Base-by-base conservation (phyloP, 92 coral and sea anemone genomes). In the Paragorgia papillata region DNA sequence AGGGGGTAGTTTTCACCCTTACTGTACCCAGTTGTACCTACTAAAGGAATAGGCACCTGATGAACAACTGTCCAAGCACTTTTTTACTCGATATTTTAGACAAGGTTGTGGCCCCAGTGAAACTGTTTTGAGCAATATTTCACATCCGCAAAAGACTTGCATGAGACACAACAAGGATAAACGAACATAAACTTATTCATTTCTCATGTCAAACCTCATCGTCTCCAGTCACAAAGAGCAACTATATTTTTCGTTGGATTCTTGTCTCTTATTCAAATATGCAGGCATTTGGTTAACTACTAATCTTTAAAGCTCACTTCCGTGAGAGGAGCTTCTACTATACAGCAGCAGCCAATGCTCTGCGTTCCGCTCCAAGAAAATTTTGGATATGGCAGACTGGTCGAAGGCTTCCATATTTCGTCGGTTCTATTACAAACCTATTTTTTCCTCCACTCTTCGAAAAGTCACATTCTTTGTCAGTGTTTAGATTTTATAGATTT, bases 361-460 rank as follows among this genome's bases (percentile, higher is more conserved):
- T 60, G 18, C n/a, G 69, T 80, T 41, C 83, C 85, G 0, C 26
- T 87, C 20, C 59, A 61, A 20, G 85, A n/a, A 80, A 14, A 83
- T 74, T 17, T 50, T 79, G 30, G 25, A 71, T 10, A 69, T 79
- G 65, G 87, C 90, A 0, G 82, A 87, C 70, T 83, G 88, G 88
- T 77, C 79, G 13, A 48, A 58, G 32, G 20, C 35, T 6, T 30
- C 46, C 9, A 64, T 65, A 1, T 53, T 80, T 54, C 49, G 63
- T n/a, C n/a, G n/a, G n/a, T n/a, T n/a, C n/a, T n/a, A n/a, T n/a
- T n/a, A n/a, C n/a, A n/a, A n/a, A n/a, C n/a, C n/a, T n/a, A n/a
- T n/a, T n/a, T n/a, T n/a, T n/a, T n/a, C n/a, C n/a, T n/a, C n/a
- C n/a, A n/a, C n/a, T n/a, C n/a, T n/a, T n/a, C n/a, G n/a, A n/a